Percentiles rank a stretch among this genome's conserved stretches.
Conservation (phyloP, 2,113 vertebrate genomes). For the Chionomys nivalis region DNA sequence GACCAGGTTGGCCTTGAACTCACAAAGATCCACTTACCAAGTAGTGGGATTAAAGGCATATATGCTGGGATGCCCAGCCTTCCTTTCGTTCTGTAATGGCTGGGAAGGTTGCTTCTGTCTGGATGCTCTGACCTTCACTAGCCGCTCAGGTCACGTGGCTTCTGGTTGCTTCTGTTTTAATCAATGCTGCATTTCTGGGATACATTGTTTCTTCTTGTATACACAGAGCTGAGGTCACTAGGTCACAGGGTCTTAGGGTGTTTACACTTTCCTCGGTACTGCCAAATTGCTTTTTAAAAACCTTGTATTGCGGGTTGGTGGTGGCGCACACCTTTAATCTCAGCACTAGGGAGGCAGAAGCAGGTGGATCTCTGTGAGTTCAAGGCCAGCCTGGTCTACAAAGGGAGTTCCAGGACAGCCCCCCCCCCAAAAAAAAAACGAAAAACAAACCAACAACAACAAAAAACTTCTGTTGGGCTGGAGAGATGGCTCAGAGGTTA, state of each 20-base stretch:
- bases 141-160: background rate
- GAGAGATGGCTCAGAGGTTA: too few relatives aligned
- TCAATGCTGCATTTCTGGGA: background rate
- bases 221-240: background rate
- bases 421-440: too few relatives aligned
- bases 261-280: background rate
- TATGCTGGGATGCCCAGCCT: background rate
- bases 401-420: too few relatives aligned
- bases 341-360: background rate
- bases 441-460: too few relatives aligned
- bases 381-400: background rate
- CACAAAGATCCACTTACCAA: background rate
- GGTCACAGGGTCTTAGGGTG: background rate
- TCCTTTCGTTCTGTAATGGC: background rate
- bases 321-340: background rate
- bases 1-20: background rate
- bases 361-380: background rate
- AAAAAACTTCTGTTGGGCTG: background rate
- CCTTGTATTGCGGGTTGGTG: background rate
- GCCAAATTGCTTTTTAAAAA: background rate
- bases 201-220: background rate
- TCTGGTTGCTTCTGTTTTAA: background rate
- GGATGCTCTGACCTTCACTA: too few relatives aligned
- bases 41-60: background rate
- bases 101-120: background rate